Evolutionary conservation across 2,797 vertebrate genomes (phyloP).

Genomic region (Picus viridis): DNA sequence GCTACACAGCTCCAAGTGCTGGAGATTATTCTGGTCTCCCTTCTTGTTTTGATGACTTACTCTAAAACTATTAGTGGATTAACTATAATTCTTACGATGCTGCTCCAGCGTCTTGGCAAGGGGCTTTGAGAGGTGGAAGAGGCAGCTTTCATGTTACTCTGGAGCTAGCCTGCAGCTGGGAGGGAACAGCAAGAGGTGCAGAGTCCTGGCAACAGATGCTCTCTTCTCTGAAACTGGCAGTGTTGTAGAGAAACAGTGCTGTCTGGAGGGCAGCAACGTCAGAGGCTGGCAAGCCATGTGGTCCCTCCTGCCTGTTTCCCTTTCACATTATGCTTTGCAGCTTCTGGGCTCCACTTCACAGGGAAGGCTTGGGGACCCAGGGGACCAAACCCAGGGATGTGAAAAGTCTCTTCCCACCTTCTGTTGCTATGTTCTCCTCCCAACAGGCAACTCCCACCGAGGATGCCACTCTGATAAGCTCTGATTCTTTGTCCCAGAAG

Average conservation of each 20-base stretch:
- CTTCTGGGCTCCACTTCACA: not conserved
- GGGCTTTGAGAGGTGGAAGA: not conserved
- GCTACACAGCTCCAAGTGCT: not conserved
- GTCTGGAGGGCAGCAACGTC: not conserved
- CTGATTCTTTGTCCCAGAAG: not conserved
- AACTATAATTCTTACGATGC: not conserved
- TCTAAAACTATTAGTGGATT: slow-evolving; percentile 47
- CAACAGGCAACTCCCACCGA: not conserved
- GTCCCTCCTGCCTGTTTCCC: not conserved
- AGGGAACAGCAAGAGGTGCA: not conserved
- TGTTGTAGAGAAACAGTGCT: not conserved
- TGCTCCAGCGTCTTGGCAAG: not conserved
- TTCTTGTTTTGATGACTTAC: not conserved
- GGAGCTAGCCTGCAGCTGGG: not conserved
- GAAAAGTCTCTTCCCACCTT: not conserved
- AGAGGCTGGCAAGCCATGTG: not conserved
- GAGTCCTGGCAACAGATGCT: not conserved
- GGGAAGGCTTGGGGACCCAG: not conserved
- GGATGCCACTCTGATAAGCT: not conserved
- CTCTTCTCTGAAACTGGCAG: not conserved
- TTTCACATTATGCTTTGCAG: not conserved
- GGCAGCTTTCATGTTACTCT: not conserved
- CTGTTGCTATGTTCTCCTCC: not conserved
- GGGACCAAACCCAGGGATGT: not conserved
- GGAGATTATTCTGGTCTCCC: not conserved